Conservation (phyloP, 2,888 invertebrate species). For the Hartigia nigra region DNA sequence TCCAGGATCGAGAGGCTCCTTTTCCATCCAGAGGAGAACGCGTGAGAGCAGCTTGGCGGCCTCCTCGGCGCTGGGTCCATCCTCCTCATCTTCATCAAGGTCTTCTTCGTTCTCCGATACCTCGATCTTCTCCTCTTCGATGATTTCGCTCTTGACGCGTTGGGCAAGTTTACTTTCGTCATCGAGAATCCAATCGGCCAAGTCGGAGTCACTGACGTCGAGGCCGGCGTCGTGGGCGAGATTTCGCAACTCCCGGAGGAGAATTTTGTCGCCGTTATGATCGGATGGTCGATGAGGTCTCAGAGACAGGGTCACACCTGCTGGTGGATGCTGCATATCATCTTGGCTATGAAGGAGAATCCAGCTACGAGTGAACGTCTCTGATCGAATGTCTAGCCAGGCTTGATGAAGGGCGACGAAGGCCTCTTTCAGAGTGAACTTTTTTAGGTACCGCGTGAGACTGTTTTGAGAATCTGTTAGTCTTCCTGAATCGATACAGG, state of each 20-base stretch:
- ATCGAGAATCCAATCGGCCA: slow-evolving; percentile 53
- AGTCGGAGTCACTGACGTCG: slow-evolving; percentile 43
- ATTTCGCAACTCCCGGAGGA: slow-evolving; percentile 44
- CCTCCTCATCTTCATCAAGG: slow-evolving; percentile 41
- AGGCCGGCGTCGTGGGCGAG: slow-evolving; percentile 51
- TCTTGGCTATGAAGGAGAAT: slow-evolving; percentile 32
- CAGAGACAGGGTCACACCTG: slow-evolving; percentile 25
- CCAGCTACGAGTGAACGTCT: slow-evolving; percentile 64
- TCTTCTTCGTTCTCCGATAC: slow-evolving; percentile 29
- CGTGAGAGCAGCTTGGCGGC: slow-evolving; percentile 62
- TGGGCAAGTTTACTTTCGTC: slow-evolving; percentile 48
- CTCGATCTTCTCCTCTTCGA: slow-evolving; percentile 27
- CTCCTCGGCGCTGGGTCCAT: slow-evolving; percentile 60
- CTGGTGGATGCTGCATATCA: slow-evolving; percentile 3
- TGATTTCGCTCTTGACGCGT: slow-evolving; percentile 42
- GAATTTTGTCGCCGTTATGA: slow-evolving; percentile 41
- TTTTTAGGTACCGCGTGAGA: slow-evolving; percentile 40
- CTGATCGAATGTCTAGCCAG: slow-evolving; percentile 65
- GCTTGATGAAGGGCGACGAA: slow-evolving; percentile 66
- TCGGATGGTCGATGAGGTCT: slow-evolving; percentile 24
- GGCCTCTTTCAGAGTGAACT: slow-evolving; percentile 65
- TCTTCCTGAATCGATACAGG: not conserved
- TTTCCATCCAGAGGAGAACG: slow-evolving; percentile 67
- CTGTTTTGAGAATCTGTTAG: slow-evolving; percentile 6
- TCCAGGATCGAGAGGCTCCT: slow-evolving; percentile 66